Evolutionary conservation across 2,113 vertebrate species (phyloP), one percentile per base, ranked within the genome.

Genomic region (Halcyon senegalensis): DNA sequence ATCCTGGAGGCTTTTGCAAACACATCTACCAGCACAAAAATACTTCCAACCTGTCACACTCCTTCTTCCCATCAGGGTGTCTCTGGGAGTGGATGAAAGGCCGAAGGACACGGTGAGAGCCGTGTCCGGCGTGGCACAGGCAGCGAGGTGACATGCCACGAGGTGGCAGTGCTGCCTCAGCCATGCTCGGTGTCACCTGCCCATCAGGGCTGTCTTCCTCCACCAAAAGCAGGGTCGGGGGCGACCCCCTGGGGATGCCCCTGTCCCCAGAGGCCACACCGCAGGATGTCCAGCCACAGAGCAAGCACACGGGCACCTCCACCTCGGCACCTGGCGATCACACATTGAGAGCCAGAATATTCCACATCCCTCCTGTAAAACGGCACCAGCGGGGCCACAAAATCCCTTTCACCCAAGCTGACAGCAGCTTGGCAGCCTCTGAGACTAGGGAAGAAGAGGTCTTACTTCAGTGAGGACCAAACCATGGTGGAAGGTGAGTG

Each of bases 111-210:
- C 14, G 17, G 56, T 1, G 56, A 5, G 39, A 17, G 33, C 59
- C 17, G 20, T 30, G 53, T 30, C 53, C 3, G 25, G 37, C 16
- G 16, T 28, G 44, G 19, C 41, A 5, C 43, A 5, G 27, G 58
- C 62, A 33, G 72, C 4, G 53, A 25, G 53, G 23, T 31, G 44
- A 24, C 31, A 2, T 0, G 7, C 94, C 96, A 13, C 63, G 41
- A 93, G 95, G 31, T 95, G 95, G 91, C 96, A 28, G 27, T 80
- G 86, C 80, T 46, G 91, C 51, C 86, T 69, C 92, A 53, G 85
- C 27, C 74, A 63, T 48, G 27, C 43, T 2, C 1, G 1, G 3
- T 23, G 56, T 2, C 66, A 3, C 48, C 60, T 2, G 58, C 73
- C 10, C 33, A 1, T 4, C 60, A 2, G 27, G 27, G 51, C 51